These are phyloP conservation scores for Microplitis mediator DNA, from an alignment of 1,140 invertebrate genomes.

Conservation along the genomic window DNA sequence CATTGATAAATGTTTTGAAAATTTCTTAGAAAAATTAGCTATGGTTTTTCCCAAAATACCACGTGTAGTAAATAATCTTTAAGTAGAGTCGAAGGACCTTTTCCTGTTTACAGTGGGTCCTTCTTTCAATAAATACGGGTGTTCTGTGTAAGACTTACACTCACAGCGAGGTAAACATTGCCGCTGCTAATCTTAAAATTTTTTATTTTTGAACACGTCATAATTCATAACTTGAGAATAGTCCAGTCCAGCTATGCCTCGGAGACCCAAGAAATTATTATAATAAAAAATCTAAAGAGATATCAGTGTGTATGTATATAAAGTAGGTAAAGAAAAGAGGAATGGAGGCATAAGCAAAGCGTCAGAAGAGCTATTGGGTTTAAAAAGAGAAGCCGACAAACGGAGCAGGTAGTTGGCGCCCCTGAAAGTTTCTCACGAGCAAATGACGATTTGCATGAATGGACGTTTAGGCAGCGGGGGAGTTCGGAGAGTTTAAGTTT, in stretches of 20 bases:
- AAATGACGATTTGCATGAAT: conserved; percentile 30
- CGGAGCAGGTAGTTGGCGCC: conserved; percentile 27
- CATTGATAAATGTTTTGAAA: no score
- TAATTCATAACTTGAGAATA: not conserved
- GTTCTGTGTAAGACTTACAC: not conserved
- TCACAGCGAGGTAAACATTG: not conserved
- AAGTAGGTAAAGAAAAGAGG: no score
- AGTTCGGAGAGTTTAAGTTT: not conserved
- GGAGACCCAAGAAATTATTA: no score
- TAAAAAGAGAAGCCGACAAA: conserved; percentile 7
- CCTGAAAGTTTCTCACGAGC: conserved; percentile 14
- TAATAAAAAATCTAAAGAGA: no score
- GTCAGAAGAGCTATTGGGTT: not conserved
- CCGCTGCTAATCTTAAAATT: not conserved
- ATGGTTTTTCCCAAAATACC: no score
- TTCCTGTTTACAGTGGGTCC: no score
- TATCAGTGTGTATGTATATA: not conserved
- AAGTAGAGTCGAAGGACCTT: no score
- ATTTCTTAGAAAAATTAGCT: no score
- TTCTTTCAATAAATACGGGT: no score
- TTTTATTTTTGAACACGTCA: not conserved
- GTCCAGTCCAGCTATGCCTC: no score
- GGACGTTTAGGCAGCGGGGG: not conserved
- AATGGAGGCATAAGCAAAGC: no score
- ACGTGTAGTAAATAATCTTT: no score